Evolutionary conservation across 2,888 invertebrate species (phyloP).

Genomic region (Microplitis manilae): DNA sequence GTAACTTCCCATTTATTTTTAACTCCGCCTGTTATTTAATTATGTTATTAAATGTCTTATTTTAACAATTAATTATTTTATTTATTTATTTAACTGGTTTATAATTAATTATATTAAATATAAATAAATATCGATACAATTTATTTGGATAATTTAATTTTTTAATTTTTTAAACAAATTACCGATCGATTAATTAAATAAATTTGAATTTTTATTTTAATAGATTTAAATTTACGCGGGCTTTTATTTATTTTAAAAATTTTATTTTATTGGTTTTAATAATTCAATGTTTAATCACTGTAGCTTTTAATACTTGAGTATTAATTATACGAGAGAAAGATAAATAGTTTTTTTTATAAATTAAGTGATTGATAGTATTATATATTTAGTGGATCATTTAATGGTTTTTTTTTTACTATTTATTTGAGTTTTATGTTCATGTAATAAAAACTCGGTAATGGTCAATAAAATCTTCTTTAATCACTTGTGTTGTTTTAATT

Average conservation of each 20-base stretch:
- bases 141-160: neutral
- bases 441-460: neutral
- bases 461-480: neutral
- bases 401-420: neutral
- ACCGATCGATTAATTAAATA: neutral
- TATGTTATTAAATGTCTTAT: conserved; percentile 9
- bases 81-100: neutral
- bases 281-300: no score
- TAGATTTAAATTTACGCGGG: no score
- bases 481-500: neutral
- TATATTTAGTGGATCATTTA: no score
- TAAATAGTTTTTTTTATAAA: no score
- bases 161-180: neutral
- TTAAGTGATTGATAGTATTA: no score
- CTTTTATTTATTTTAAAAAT: no score
- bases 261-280: no score
- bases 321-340: no score
- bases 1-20: conserved; percentile 23
- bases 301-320: no score
- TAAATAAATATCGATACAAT: no score
- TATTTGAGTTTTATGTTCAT: neutral
- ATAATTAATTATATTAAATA: no score
- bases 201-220: no score
- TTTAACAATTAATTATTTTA: conserved; percentile 14
- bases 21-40: conserved; percentile 19